A percentile compares a stretch with the other conserved stretches of the same genome.
Evolutionary conservation across 2,888 invertebrate species (phyloP).

Genomic region (Limulus polyphemus): DNA sequence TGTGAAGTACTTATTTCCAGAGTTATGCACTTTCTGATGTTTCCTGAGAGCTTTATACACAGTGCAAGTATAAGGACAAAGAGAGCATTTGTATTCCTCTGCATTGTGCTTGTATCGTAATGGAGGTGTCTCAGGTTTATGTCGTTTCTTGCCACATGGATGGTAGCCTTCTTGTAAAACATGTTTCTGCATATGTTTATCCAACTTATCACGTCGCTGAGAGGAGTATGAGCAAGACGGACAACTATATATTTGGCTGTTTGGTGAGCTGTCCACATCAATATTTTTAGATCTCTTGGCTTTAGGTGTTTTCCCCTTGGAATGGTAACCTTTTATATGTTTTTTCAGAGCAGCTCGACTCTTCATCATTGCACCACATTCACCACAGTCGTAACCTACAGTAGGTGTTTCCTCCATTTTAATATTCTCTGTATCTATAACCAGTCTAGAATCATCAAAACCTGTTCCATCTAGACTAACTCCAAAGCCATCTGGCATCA

Average conservation of each 20-base stretch:
- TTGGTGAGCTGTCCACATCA: slow-evolving; percentile 1
- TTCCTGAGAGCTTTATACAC: slow-evolving; percentile 45
- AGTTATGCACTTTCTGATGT: slow-evolving; percentile 42
- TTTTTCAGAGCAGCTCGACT: slow-evolving; percentile 39
- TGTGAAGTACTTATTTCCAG: slow-evolving; percentile 25
- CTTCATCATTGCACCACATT: slow-evolving; percentile 38
- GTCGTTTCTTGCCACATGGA: slow-evolving; percentile 40
- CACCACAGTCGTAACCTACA: slow-evolving; percentile 38
- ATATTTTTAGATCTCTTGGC: slow-evolving; percentile 7
- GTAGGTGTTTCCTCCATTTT: slow-evolving; percentile 9
- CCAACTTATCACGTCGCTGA: slow-evolving; percentile 38
- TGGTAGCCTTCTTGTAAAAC: slow-evolving; percentile 38
- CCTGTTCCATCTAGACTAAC: slow-evolving; percentile 17
- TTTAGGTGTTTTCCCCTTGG: slow-evolving; percentile 12
- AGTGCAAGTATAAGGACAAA: slow-evolving; percentile 46
- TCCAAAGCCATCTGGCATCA: slow-evolving; percentile 14
- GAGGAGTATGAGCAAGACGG: slow-evolving; percentile 34
- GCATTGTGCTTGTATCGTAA: slow-evolving; percentile 38
- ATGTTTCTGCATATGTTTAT: slow-evolving; percentile 40
- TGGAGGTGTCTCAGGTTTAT: slow-evolving; percentile 34
- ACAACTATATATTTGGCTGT: slow-evolving; percentile 33
- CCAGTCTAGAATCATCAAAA: slow-evolving; percentile 20
- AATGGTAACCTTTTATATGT: slow-evolving; percentile 38
- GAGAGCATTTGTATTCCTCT: slow-evolving; percentile 45
- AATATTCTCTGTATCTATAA: slow-evolving; percentile 25